phyloP scores from a whole-genome alignment of 2,888 invertebrate genomes.

The Diogma glabrata region DNA sequence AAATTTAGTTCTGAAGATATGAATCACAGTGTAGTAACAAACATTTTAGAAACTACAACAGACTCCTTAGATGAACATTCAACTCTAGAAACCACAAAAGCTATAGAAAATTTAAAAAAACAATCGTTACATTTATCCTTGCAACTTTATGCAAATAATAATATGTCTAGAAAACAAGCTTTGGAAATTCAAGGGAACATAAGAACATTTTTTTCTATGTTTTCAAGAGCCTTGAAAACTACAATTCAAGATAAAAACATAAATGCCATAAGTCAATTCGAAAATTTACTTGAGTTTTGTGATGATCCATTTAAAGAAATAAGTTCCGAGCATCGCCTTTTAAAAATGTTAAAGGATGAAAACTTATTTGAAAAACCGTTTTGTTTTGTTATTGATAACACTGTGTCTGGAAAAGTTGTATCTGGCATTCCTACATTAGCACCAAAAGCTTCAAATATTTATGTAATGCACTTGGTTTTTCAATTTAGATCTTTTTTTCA shows the following conservation, averaged over 20 bases:
- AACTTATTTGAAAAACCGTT: slow-evolving; percentile 11
- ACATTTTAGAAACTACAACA: too few species aligned
- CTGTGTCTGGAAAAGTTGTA: slow-evolving; percentile 4
- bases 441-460: slow-evolving; percentile 8
- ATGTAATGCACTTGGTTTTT: slow-evolving; percentile 14
- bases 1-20: too few species aligned
- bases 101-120: not conserved
- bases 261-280: not conserved
- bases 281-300: too few species aligned
- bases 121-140: slow-evolving; percentile 7
- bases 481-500: slow-evolving; percentile 14
- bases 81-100: not conserved
- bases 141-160: slow-evolving; percentile 9
- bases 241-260: not conserved
- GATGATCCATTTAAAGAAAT: slow-evolving; percentile 15
- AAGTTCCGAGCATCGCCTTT: slow-evolving; percentile 13
- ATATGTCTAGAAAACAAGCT: slow-evolving; percentile 12
- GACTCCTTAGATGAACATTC: not conserved
- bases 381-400: slow-evolving; percentile 5
- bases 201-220: slow-evolving; percentile 4
- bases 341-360: slow-evolving; percentile 13
- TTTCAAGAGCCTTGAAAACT: slow-evolving; percentile 1
- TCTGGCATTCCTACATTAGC: slow-evolving; percentile 11
- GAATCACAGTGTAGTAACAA: too few species aligned
- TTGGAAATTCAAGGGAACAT: slow-evolving; percentile 12